Percentiles rank a stretch among this genome's conserved stretches.
Conservation (phyloP, 2,113 vertebrate species). For the Myotis lucifugus region DNA sequence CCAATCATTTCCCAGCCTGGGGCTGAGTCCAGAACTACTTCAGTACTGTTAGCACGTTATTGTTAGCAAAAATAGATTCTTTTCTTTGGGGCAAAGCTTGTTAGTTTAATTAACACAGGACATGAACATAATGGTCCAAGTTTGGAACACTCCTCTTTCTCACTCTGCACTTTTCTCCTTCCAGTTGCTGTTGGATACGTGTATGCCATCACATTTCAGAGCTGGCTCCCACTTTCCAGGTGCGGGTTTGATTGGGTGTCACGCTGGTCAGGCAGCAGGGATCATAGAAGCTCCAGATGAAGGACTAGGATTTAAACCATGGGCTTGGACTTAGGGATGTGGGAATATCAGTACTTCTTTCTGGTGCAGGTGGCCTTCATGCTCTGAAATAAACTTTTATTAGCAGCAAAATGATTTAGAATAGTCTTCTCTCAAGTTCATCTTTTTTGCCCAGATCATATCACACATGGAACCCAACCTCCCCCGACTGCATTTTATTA, state of each 20-base stretch:
- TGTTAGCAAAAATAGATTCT: neutral
- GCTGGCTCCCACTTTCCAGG: neutral
- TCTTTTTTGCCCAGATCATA: neutral
- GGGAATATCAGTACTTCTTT: conserved; percentile 48
- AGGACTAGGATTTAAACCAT: conserved; percentile 45
- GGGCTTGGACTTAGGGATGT: conserved; percentile 46
- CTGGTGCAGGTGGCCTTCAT: neutral
- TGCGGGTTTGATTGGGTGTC: neutral
- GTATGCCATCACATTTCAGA: neutral
- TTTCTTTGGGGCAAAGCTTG: neutral
- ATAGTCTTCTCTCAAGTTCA: neutral
- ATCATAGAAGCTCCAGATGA: conserved; percentile 24
- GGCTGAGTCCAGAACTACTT: neutral
- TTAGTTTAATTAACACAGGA: neutral
- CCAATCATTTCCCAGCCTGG: neutral
- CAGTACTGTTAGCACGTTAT: neutral
- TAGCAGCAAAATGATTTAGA: conserved; percentile 57
- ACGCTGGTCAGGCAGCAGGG: neutral
- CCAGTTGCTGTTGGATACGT: neutral
- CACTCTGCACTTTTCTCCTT: neutral
- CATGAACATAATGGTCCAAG: neutral
- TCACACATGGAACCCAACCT: neutral
- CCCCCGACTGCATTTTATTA: neutral
- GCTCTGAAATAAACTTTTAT: conserved; percentile 17
- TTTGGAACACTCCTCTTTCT: conserved; percentile 13